phyloP scores from a whole-genome alignment of 2,888 invertebrate species.

The Chrysolina oricalcia region DNA sequence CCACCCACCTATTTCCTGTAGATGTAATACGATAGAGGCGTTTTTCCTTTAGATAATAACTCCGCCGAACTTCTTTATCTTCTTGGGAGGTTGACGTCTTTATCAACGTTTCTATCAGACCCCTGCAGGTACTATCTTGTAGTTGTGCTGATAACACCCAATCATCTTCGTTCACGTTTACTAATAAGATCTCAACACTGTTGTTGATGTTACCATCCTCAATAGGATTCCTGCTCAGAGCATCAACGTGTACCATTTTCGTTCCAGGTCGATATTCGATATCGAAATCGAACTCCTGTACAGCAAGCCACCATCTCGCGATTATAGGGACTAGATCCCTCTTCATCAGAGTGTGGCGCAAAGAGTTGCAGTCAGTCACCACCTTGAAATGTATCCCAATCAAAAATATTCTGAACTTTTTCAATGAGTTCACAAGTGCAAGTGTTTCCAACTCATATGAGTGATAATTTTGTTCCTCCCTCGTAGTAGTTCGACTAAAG shows the following conservation, averaged over 20 bases:
- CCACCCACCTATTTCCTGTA: slow-evolving; percentile 45
- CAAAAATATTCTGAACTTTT: background rate
- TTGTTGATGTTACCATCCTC: background rate
- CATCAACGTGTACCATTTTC: slow-evolving; percentile 60
- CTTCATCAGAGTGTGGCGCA: slow-evolving; percentile 52
- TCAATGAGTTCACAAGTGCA: slow-evolving; percentile 26
- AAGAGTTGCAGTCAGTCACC: slow-evolving; percentile 54
- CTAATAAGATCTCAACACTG: slow-evolving; percentile 23
- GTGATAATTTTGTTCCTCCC: slow-evolving; percentile 1
- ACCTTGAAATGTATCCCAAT: slow-evolving; percentile 47
- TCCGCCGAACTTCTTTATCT: slow-evolving; percentile 41
- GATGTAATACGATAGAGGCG: slow-evolving; percentile 44
- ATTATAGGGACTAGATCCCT: slow-evolving; percentile 59
- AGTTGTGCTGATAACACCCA: too few species aligned
- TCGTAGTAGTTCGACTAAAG: background rate
- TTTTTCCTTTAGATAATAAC: slow-evolving; percentile 48
- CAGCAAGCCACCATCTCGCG: slow-evolving; percentile 61
- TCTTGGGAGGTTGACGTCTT: slow-evolving; percentile 30
- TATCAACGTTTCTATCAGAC: slow-evolving; percentile 41
- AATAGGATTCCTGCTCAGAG: slow-evolving; percentile 51
- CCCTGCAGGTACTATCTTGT: slow-evolving; percentile 32
- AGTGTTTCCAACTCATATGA: slow-evolving; percentile 39
- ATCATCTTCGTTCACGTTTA: slow-evolving; percentile 45
- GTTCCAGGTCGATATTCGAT: slow-evolving; percentile 57
- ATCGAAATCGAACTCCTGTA: slow-evolving; percentile 61